Percentiles rank a stretch among this genome's conserved stretches.
Conservation (phyloP, 2,888 invertebrate genomes). For the Phasia obesa region DNA sequence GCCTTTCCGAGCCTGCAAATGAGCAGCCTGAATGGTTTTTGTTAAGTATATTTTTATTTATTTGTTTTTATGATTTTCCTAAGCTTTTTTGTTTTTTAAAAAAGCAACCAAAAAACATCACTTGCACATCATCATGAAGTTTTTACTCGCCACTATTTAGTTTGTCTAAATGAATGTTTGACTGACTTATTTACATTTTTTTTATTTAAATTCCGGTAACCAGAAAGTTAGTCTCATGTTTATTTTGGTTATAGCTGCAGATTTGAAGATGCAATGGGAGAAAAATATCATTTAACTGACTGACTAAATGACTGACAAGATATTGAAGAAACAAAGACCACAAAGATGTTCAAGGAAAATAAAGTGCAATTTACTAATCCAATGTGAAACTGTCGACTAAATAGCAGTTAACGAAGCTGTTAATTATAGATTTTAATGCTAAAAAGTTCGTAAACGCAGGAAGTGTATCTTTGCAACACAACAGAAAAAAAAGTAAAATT, state of each 20-base stretch:
- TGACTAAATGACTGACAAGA: slow-evolving; percentile 51
- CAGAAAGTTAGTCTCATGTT: slow-evolving; percentile 22
- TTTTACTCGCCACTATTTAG: slow-evolving; percentile 58
- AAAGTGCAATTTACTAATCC: slow-evolving; percentile 67
- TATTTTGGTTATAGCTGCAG: slow-evolving; percentile 16
- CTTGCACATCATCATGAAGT: slow-evolving; percentile 54
- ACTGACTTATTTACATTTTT: slow-evolving; percentile 40
- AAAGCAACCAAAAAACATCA: slow-evolving; percentile 1
- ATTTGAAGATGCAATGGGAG: slow-evolving; percentile 14
- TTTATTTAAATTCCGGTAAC: slow-evolving; percentile 33
- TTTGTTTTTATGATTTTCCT: slow-evolving; percentile 20
- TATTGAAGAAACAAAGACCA: slow-evolving; percentile 49
- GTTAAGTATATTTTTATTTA: slow-evolving; percentile 14
- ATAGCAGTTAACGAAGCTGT: slow-evolving; percentile 70
- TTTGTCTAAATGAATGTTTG: slow-evolving; percentile 52
- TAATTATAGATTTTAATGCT: slow-evolving; percentile 66
- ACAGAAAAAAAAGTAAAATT: background rate
- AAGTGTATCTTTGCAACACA: slow-evolving; percentile 5
- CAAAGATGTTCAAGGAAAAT: slow-evolving; percentile 54
- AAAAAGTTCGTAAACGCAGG: slow-evolving; percentile 57
- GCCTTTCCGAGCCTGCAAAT: slow-evolving; percentile 68
- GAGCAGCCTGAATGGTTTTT: slow-evolving; percentile 21
- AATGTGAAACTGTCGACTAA: slow-evolving; percentile 71
- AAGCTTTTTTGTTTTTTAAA: background rate
- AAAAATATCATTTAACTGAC: slow-evolving; percentile 44